A percentile compares a stretch with the other conserved stretches of the same genome.
phyloP scores from a whole-genome alignment of 2,113 vertebrate species.

The Myotis lucifugus region DNA sequence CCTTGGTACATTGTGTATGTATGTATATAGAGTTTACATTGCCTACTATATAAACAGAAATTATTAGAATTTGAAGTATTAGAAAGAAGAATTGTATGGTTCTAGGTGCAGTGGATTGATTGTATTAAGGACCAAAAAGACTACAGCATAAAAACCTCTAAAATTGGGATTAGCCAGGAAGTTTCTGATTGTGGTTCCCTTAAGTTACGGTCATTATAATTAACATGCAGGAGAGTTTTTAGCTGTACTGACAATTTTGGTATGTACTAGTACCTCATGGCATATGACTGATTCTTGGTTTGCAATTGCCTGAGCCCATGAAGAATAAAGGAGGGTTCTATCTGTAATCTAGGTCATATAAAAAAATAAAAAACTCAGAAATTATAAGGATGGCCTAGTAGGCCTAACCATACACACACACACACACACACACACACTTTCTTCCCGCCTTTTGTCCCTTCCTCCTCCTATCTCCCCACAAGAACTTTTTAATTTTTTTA shows the following conservation, averaged over 20 bases:
- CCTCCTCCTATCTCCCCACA: not conserved
- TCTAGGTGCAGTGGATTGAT: not conserved
- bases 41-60: conserved; percentile 11
- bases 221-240: not conserved
- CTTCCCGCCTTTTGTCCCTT: not conserved
- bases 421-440: not conserved
- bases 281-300: not conserved
- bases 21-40: conserved; percentile 11
- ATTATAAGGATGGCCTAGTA: not conserved
- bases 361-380: not conserved
- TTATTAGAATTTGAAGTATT: conserved; percentile 36
- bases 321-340: not conserved
- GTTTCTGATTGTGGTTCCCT: not conserved
- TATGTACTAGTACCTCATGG: not conserved
- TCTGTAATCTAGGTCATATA: not conserved
- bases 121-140: not conserved
- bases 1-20: not conserved
- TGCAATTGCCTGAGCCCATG: not conserved
- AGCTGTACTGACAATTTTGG: not conserved
- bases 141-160: not conserved
- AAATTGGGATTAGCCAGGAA: not conserved
- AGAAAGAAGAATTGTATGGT: not conserved
- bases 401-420: not conserved
- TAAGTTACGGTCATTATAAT: not conserved
- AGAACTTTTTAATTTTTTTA: not conserved